Percentiles rank a stretch among this genome's conserved stretches.
Evolutionary conservation across 2,113 vertebrate species (phyloP).

Genomic region (Procavia capensis): DNA sequence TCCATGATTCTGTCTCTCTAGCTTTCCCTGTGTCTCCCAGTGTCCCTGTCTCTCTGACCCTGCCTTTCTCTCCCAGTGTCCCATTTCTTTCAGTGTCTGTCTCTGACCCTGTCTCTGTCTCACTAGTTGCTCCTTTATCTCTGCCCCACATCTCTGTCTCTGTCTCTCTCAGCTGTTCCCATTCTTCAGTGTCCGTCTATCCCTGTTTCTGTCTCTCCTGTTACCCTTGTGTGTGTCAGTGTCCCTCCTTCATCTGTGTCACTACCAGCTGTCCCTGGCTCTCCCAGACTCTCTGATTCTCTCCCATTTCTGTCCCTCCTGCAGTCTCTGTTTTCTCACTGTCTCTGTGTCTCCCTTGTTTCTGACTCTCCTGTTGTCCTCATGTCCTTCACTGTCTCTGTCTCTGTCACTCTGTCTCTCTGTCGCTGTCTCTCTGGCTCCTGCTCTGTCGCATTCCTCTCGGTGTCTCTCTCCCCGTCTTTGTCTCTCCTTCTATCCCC

Average conservation of each 20-base stretch:
- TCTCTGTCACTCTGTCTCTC: too few relatives aligned
- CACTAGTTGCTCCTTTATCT: rapidly evolving
- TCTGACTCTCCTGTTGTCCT: too few relatives aligned
- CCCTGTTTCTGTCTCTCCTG: background rate
- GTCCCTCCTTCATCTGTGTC: rapidly evolving
- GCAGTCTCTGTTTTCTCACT: too few relatives aligned
- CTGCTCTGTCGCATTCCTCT: too few relatives aligned
- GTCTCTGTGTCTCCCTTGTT: background rate
- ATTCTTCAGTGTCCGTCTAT: too few relatives aligned
- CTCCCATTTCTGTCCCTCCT: too few relatives aligned
- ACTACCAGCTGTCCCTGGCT: background rate
- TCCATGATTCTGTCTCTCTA: background rate
- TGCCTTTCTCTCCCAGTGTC: background rate
- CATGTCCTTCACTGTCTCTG: too few relatives aligned
- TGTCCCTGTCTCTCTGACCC: too few relatives aligned
- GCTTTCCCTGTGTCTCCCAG: background rate
- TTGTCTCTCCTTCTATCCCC: background rate
- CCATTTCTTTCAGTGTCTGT: too few relatives aligned
- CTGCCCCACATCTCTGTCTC: background rate
- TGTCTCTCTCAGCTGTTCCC: too few relatives aligned
- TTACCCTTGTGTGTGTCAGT: rapidly evolving
- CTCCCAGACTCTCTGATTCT: background rate
- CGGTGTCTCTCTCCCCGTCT: background rate
- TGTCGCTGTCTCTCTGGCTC: background rate
- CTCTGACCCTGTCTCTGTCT: too few relatives aligned